Evolutionary conservation across 2,113 vertebrate species (phyloP).

Genomic region (Ibidorhyncha struthersii): DNA sequence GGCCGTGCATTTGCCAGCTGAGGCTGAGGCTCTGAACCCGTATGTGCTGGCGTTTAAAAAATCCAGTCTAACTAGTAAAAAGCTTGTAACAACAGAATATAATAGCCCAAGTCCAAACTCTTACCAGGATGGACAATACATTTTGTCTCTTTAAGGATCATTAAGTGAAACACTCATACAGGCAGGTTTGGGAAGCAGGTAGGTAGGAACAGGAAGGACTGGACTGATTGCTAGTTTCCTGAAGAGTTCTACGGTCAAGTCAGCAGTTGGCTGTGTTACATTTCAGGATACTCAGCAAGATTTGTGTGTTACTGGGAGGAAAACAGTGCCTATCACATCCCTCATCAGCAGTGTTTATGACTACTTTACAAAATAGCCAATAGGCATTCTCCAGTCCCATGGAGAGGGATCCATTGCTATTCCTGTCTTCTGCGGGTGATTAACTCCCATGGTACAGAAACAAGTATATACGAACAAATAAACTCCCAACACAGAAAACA

Average conservation of each 20-base stretch:
- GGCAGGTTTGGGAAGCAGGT: neutral
- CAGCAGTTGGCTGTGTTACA: neutral
- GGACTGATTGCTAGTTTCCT: neutral
- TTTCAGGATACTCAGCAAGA: neutral
- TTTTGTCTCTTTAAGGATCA: neutral
- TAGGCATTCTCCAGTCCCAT: neutral
- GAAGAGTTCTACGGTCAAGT: neutral
- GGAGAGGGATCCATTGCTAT: neutral
- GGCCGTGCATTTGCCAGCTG: neutral
- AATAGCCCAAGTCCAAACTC: neutral
- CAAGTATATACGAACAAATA: slow-evolving; percentile 20
- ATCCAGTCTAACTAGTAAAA: neutral
- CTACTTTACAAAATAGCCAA: slow-evolving; percentile 3
- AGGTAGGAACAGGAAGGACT: neutral
- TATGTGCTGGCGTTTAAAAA: neutral
- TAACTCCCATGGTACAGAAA: slow-evolving; percentile 32
- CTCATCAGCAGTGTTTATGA: neutral
- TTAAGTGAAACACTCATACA: neutral
- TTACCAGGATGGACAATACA: neutral
- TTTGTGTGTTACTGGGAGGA: neutral
- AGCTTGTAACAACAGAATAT: neutral
- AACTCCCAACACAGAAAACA: neutral
- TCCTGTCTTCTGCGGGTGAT: slow-evolving; percentile 23
- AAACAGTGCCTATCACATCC: neutral
- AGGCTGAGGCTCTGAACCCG: neutral